Evolutionary conservation across 2,797 vertebrate genomes (phyloP), one percentile per base, ranked within the genome.

Genomic region (Tangara arthus): DNA sequence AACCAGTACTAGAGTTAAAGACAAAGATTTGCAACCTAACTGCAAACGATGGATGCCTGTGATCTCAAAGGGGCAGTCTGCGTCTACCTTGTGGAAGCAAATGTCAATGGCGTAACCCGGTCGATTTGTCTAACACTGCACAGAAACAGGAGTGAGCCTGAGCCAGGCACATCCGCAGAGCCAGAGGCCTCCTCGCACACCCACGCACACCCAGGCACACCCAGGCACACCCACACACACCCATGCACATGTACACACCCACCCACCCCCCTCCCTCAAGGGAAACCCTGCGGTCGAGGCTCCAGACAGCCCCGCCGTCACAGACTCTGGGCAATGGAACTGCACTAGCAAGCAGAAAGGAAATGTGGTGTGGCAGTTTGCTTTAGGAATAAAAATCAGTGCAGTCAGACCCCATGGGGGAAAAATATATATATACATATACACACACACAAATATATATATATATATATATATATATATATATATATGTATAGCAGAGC

Each of bases 1-100:
- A 98, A 98, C 98, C 97, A 97, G 97, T 98, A 98, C 97, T 98
- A 97, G 97, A 98, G 96, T 97, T 98, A 97, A 98, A 96, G 93
- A 89, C 98, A 97, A 98, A 95, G 91, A 85, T 95, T 82, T 97
- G 97, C 98, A 97, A 96, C 96, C 93, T 50, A 91, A 90, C 95
- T 87, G 95, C 88, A 34, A 96, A 97, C 82, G 26, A 96, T 88
- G 95, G 73, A 87, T 70, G 80, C 72, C 97, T 75, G 96, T 96
- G 95, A 97, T 97, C 95, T 93, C 93, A 89, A 94, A 97, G 93
- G 94, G 97, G 96, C 97, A 96, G 96, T 95, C 94, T 90, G 92
- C 87, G 1, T 93, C 95, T 96, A 91, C 95, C 94, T 97, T 22
- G 97, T 94, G 96, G 97, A 97, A 98, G 96, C 95, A 95, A 97